These are phyloP conservation scores for Gambusia affinis DNA, from an alignment of 2,113 vertebrate species.

Conservation along the genomic window DNA sequence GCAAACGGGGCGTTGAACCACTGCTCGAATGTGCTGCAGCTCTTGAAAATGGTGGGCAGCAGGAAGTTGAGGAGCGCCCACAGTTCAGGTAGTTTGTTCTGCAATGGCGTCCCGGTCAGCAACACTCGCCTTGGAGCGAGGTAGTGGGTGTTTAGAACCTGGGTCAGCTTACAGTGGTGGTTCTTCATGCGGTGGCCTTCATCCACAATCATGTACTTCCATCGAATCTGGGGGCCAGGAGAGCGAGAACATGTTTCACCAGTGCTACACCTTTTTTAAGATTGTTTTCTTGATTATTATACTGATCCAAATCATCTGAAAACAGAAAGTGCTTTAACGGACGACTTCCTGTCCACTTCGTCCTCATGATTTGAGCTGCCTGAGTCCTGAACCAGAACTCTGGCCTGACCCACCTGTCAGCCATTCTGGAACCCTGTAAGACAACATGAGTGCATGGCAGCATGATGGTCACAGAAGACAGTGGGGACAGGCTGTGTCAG, in stretches of 20 bases:
- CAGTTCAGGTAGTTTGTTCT: conserved; percentile 96
- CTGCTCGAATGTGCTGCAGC: conserved; percentile 97
- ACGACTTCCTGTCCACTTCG: conserved; percentile 42
- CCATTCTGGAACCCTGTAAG: conserved; percentile 61
- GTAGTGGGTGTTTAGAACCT: conserved; percentile 97
- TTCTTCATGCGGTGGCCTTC: conserved; percentile 99
- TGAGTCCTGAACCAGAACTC: conserved; percentile 28
- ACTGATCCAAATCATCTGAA: conserved; percentile 6
- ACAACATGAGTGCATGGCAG: conserved; percentile 68
- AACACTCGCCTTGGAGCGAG: conserved; percentile 92
- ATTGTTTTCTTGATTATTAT: background rate
- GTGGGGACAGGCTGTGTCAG: conserved; percentile 48
- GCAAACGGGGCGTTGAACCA: conserved; percentile 98
- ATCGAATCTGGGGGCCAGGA: conserved; percentile 85
- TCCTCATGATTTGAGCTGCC: conserved; percentile 29
- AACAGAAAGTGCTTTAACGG: conserved; percentile 14
- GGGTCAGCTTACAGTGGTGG: conserved; percentile 97
- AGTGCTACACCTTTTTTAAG: background rate
- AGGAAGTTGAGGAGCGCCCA: conserved; percentile 98
- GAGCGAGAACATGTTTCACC: background rate
- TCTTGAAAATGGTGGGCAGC: conserved; percentile 98
- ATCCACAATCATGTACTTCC: conserved; percentile 99
- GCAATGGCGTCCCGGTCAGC: conserved; percentile 91
- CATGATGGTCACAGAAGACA: conserved; percentile 62
- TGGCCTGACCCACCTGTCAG: conserved; percentile 58